Conservation (phyloP, 2,797 vertebrate genomes). For the Vespertilio murinus region DNA sequence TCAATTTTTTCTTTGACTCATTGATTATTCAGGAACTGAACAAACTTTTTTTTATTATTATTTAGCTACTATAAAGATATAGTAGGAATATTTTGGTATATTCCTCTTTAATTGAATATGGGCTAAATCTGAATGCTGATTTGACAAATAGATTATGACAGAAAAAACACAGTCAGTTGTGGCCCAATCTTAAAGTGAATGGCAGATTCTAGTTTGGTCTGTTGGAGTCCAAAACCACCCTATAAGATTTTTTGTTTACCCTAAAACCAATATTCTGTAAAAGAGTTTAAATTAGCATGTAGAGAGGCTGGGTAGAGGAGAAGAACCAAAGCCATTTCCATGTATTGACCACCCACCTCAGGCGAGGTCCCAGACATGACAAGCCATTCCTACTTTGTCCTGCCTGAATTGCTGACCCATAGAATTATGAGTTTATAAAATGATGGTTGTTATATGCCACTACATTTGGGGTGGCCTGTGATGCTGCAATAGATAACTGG, state of each 20-base stretch:
- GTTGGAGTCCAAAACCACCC: not conserved
- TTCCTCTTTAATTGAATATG: not conserved
- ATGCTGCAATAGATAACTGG: not conserved
- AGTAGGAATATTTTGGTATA: not conserved
- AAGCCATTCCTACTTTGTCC: not conserved
- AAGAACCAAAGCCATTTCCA: not conserved
- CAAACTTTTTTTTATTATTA: not conserved
- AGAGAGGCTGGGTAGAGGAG: not conserved
- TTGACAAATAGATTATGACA: not conserved
- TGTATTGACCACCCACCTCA: not conserved
- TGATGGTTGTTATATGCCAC: not conserved
- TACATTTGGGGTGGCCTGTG: not conserved
- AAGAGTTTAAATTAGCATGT: not conserved
- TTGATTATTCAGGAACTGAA: not conserved
- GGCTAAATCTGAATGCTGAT: not conserved
- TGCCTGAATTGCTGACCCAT: not conserved
- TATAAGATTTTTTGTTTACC: not conserved
- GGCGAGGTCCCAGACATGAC: not conserved
- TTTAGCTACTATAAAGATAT: not conserved
- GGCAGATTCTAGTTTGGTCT: not conserved
- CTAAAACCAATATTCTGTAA: not conserved
- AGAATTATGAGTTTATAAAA: not conserved
- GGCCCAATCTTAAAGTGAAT: not conserved
- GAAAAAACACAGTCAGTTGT: not conserved
- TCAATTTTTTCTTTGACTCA: not conserved